Evolutionary conservation across 1,140 invertebrate genomes (phyloP), one percentile per base, ranked within the genome.

Genomic region (Magallana angulata): DNA sequence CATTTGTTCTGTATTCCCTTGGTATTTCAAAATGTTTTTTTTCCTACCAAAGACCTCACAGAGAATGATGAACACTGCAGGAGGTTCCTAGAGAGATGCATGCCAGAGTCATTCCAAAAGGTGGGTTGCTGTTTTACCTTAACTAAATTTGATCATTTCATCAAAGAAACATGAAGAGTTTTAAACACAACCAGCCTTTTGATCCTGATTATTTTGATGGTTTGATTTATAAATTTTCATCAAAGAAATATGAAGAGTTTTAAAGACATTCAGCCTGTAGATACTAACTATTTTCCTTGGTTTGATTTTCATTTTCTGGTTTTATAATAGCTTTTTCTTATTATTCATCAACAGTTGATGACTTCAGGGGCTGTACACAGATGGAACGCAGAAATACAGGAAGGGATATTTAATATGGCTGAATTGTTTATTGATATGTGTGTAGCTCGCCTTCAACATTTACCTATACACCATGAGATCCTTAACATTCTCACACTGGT

Each of bases 41-140:
- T 90, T 24, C 88, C 59, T 90, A 92, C 88, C 36, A 89, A 76
- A 95, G 94, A 94, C 89, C 85, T 95, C 18, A 90, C 91, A 90
- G 95, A 96, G 57, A 93, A 91, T 88, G 95, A 96, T 94, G 95
- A 95, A 85, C 93, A 95, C 76, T 96, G 95, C 91, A 93, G 91
- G 71, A 91, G 95, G 80, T 96, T 96, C 92, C 87, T 96, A 82
- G 95, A 96, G 30, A 93, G 93, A 88, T 95, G 95, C 89, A 94
- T 96, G 93, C 95, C 95, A 84, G 95, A 96, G 91, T 94, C 95
- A 84, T 96, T 96, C 92, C 93, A 93, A 85, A 96, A 96, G 93
- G 94, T 95, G 85, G 59, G 86, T 57, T 64, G 62, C 14, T 48
- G 36, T 48, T 48, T 3, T 48, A 48, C 5, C 36, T 48, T 48